Base-by-base conservation (phyloP, 2,888 invertebrate species). In the Autographa pulchrina region DNA sequence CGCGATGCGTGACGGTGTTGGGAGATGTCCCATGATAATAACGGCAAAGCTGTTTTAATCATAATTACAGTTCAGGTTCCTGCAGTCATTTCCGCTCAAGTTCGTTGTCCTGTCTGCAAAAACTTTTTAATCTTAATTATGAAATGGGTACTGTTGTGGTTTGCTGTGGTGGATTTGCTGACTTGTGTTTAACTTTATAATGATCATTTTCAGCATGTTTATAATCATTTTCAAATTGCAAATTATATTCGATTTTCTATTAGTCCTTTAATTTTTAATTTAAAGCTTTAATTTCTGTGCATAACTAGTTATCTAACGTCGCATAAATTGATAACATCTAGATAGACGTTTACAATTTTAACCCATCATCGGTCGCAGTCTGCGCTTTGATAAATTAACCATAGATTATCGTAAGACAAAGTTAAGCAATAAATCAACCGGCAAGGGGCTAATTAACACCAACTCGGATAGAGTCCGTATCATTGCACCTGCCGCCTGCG, bases 371-470 rank as follows among this genome's bases (percentile, higher is more conserved):
- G 86, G 81, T 82, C 78, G 60, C 60, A 64, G 68, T 82, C 70
- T 81, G 75, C 70, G 79, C 77, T 80, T 83, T 85, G 85, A 91
- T 90, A 86, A 91, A 90, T 90, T 75, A 82, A 84, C 80, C 72
- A 85, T 81, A 80, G 87, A 88, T 87, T 86, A 87, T 87, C 83
- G 77, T 74, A 85, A 90, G 89, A 90, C 89, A 89, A 91, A 90
- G 87, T 90, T 87, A 86, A 77, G 72, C 83, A 78, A 92, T 94
- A 93, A 93, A 94, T 94, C 93, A 93, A 92, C 82, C 82, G 80
- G 86, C 86, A 85, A 88, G 89, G 84, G 86, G 85, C 89, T 94
- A 93, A 94, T 94, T 93, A 94, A 91, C 90, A 89, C 87, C 80
- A 76, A 85, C 86, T 84, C 81, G 80, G 65, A 75, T 88, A 81